Evolutionary conservation across 1,140 invertebrate species (phyloP), one percentile per base, ranked within the genome.

Genomic region (Drosophila sucinea): DNA sequence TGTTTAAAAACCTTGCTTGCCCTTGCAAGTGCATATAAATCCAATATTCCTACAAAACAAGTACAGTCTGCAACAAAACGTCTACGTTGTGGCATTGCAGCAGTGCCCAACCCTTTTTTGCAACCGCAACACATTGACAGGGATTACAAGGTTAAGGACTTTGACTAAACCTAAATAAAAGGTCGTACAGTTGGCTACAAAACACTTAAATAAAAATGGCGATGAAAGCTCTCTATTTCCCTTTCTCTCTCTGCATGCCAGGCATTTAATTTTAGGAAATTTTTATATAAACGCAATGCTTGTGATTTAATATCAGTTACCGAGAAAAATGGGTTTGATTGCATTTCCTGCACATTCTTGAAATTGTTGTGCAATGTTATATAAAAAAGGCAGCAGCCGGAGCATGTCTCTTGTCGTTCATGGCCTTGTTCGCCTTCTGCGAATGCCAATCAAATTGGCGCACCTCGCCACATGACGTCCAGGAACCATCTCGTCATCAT

Each of bases 361-460:
- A 27, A 51, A 51, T 27, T 10, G 6, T 25, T 47, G 44, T 25
- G 6, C 11, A 51, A 51, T 7, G 47, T 40, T 65, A 55, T n/a
- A 60, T 62, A 25, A 51, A 7, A 54, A 56, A 58, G n/a, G 23
- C 73, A 70, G 32, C 61, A 56, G 57, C 40, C 41, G 33, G 5
- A 0, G 8, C 7, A 8, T 35, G 10, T 8, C 33, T 35, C 7
- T 35, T 64, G 67, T 23, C 78, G 79, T 25, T 63, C 41, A 17
- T 63, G 71, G 40, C 32, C 40, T 61, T 57, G 41, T 70, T 66
- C 25, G 57, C 65, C 38, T 65, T 56, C 65, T 74, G 61, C 67
- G 67, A 84, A 84, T 85, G 83, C 82, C 82, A 86, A 86, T 86
- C 82, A 86, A 86, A 87, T 87, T 86, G 84, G 82, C 78, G 74